Evolutionary conservation across 2,113 vertebrate genomes (phyloP).

Genomic region (Colossoma macropomum): DNA sequence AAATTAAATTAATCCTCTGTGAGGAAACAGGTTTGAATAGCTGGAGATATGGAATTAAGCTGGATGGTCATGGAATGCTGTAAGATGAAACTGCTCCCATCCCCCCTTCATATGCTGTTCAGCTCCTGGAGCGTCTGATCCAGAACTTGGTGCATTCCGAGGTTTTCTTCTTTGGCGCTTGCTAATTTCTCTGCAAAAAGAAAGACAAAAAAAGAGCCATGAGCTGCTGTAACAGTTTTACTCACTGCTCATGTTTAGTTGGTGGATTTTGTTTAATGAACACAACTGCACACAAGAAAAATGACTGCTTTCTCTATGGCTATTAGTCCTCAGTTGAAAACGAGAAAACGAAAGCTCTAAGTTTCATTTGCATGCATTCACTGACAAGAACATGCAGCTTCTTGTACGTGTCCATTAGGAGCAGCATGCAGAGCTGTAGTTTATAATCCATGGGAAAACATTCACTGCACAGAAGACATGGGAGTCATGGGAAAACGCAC

Average conservation of each 20-base stretch:
- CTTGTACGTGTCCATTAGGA: not conserved
- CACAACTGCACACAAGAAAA: not conserved
- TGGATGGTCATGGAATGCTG: constrained; percentile 75
- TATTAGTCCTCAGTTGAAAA: not conserved
- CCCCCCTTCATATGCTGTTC: constrained; percentile 89
- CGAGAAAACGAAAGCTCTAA: not conserved
- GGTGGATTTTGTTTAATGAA: not conserved
- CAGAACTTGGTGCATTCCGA: constrained; percentile 91
- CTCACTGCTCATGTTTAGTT: not conserved
- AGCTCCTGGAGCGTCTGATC: constrained; percentile 94
- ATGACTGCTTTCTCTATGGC: not conserved
- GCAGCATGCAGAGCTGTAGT: not conserved
- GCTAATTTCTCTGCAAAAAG: constrained; percentile 85
- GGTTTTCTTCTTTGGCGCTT: constrained; percentile 90
- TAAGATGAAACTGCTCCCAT: constrained; percentile 35
- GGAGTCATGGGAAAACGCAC: not conserved
- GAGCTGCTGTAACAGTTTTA: not conserved
- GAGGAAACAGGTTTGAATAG: constrained; percentile 66
- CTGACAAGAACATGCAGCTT: constrained; percentile 22
- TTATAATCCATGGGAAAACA: not conserved
- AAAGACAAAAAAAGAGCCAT: constrained; percentile 6
- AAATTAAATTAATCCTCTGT: constrained; percentile 68
- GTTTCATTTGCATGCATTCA: constrained; percentile 56
- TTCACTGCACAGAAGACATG: not conserved
- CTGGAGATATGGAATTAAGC: constrained; percentile 70